Base-by-base conservation (phyloP, 2,113 vertebrate genomes). In the Eupsittula cactorum region DNA sequence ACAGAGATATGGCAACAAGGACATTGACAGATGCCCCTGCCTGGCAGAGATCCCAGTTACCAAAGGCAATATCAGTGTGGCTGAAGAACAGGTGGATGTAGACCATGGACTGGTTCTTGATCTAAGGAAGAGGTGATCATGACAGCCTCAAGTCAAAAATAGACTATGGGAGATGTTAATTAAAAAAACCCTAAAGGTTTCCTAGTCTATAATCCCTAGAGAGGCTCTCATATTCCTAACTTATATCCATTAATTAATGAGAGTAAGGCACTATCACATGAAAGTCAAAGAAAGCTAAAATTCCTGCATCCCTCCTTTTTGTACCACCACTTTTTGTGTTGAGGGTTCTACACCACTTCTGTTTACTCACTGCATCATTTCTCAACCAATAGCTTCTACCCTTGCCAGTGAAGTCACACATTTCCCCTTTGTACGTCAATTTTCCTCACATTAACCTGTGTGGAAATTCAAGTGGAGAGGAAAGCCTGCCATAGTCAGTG, bases 391-490 rank as follows among this genome's bases (percentile, higher is more conserved):
- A 85, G 60, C 37, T 88, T 44, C 70, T 25, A 0, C 17, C 42
- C 39, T 9, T 23, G 25, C 39, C 5, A 2, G 13, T 35, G n/a
- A 44, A 49, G n/a, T 29, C 1, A 1, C 27, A 41, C n/a, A 6
- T 60, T 37, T 77, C 47, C 21, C 41, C 52, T 46, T 44, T 29
- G 78, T 31, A 15, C 49, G 37, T 9, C 29, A 27, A 7, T n/a
- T 37, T 50, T 44, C 50, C n/a, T 81, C 44, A 14, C 1, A 0
- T 21, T 33, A 52, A 39, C n/a, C 71, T 28, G 11, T 16, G 62
- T 44, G 37, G 39, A 71, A 83, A n/a, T 6, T 31, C 25, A 52
- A 41, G 25, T 27, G 64, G 31, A 80, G 29, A 73, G 39, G 57
- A n/a, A 59, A 59, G 57, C 33, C 55, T n/a, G 20, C 33, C 20